These are phyloP conservation scores for Bambusicola thoracicus DNA, from an alignment of 2,113 vertebrate genomes.

Conservation along the genomic window DNA sequence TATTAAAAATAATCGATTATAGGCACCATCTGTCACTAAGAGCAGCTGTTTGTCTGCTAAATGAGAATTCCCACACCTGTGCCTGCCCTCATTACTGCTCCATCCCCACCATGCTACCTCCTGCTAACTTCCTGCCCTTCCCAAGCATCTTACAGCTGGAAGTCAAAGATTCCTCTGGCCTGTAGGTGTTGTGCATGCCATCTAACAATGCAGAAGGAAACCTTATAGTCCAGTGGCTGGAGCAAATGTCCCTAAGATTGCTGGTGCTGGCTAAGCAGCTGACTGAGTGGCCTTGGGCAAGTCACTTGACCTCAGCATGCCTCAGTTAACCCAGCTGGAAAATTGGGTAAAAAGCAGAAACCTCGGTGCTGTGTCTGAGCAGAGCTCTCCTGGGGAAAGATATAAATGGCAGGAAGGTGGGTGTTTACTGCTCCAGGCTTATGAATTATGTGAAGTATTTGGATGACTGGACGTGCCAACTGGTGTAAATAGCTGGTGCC, in stretches of 20 bases:
- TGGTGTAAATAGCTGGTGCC: slow-evolving; percentile 41
- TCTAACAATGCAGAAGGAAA: neutral
- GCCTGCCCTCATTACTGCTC: neutral
- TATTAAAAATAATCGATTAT: slow-evolving; percentile 33
- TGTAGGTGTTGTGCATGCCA: neutral
- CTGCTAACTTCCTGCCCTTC: neutral
- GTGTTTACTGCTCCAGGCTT: slow-evolving; percentile 47
- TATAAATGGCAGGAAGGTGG: slow-evolving; percentile 50
- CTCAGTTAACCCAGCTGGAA: slow-evolving; percentile 71
- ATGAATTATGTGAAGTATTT: slow-evolving; percentile 50
- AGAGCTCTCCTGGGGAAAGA: slow-evolving; percentile 59
- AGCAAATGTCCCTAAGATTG: neutral
- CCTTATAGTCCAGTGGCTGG: rapidly evolving
- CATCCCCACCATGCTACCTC: neutral
- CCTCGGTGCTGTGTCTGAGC: slow-evolving; percentile 40
- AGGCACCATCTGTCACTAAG: slow-evolving; percentile 38
- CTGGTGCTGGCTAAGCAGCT: neutral
- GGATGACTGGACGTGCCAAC: slow-evolving; percentile 52
- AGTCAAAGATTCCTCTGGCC: neutral
- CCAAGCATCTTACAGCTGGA: neutral
- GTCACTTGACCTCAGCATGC: slow-evolving; percentile 57
- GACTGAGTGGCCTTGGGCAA: slow-evolving; percentile 53
- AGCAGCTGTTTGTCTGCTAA: slow-evolving; percentile 58
- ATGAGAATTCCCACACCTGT: slow-evolving; percentile 53
- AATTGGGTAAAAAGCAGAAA: slow-evolving; percentile 74